These are phyloP conservation scores for Mus caroli DNA, from an alignment of 2,797 vertebrate species.

Conservation along the genomic window DNA sequence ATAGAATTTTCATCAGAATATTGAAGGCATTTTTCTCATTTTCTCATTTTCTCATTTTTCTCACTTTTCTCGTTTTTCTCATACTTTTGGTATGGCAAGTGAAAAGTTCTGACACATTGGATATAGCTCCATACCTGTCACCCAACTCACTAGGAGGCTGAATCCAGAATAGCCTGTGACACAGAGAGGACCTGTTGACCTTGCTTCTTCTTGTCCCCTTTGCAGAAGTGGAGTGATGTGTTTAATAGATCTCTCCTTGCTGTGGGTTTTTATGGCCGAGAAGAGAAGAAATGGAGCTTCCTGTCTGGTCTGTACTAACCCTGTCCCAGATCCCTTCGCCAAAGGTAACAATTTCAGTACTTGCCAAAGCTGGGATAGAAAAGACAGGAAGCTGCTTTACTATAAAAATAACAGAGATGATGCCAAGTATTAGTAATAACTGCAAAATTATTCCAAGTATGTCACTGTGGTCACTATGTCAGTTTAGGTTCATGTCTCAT, in stretches of 20 bases:
- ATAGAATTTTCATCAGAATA: neutral
- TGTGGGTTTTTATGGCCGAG: rapidly evolving
- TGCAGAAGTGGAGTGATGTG: too few relatives aligned
- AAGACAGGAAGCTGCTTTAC: neutral
- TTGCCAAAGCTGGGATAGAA: neutral
- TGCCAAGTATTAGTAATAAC: neutral
- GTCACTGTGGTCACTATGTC: rapidly evolving
- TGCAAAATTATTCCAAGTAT: neutral
- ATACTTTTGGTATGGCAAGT: neutral
- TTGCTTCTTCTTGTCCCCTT: neutral
- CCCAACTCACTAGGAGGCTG: neutral
- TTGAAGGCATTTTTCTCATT: neutral
- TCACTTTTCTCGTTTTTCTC: too few relatives aligned
- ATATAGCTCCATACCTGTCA: neutral
- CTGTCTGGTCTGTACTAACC: neutral
- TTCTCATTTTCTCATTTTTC: neutral
- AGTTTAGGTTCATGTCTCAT: rapidly evolving
- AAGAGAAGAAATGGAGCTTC: rapidly evolving
- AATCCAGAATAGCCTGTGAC: neutral
- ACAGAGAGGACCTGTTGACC: neutral
- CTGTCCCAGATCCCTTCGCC: neutral
- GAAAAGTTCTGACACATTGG: neutral
- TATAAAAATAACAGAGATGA: neutral
- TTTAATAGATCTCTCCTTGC: neutral
- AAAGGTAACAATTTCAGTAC: neutral